phyloP scores from a whole-genome alignment of 2,113 vertebrate species.

The Malurus melanocephalus region DNA sequence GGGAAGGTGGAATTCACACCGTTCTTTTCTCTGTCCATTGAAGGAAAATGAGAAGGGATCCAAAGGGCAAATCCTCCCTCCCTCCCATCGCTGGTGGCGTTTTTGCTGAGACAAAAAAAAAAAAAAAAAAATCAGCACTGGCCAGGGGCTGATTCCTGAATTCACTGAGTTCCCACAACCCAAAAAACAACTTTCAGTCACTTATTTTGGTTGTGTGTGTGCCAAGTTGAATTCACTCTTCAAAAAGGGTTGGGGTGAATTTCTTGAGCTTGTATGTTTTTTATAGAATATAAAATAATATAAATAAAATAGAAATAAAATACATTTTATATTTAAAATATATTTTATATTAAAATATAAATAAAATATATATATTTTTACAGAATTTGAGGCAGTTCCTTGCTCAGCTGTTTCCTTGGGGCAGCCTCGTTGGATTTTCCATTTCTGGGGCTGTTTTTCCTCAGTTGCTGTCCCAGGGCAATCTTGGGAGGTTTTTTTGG shows the following conservation, averaged over 20 bases:
- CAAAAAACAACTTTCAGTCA: rapidly evolving
- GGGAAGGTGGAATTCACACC: background rate
- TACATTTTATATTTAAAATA: no score
- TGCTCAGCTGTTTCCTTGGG: background rate
- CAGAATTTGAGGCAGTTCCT: background rate
- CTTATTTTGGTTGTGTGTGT: background rate
- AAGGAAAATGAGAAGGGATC: background rate
- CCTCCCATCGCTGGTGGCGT: background rate
- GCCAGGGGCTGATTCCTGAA: background rate
- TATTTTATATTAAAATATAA: no score
- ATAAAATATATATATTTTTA: no score
- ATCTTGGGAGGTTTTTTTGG: background rate
- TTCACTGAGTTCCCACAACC: background rate
- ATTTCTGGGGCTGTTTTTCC: background rate
- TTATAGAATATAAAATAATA: no score
- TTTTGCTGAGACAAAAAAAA: background rate
- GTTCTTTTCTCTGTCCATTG: background rate
- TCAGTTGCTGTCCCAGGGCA: background rate
- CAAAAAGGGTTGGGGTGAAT: background rate
- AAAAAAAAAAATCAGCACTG: background rate
- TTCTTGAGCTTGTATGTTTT: background rate
- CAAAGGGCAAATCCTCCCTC: background rate
- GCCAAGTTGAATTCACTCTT: background rate
- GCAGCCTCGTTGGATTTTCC: background rate
- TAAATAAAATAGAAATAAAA: no score